A percentile compares a stretch with the other conserved stretches of the same genome.
Conservation (phyloP, 1,140 invertebrate species). For the Zelostemma sp. region DNA sequence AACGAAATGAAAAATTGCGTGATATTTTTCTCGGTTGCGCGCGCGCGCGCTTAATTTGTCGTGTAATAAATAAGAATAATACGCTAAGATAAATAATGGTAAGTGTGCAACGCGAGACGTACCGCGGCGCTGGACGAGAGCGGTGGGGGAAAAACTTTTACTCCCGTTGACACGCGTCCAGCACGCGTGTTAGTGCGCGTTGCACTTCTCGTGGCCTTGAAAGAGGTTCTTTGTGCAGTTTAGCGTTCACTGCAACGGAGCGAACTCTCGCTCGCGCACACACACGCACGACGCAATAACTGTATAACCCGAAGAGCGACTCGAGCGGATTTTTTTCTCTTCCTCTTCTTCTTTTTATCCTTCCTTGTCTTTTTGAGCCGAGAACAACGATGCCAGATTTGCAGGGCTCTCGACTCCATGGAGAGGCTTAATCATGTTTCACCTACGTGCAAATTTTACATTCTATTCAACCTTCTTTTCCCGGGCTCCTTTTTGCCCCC, state of each 20-base stretch:
- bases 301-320: slow-evolving; percentile 45
- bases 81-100: slow-evolving; percentile 46
- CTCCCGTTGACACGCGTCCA: slow-evolving; percentile 51
- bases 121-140: slow-evolving; percentile 34
- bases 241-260: slow-evolving; percentile 54
- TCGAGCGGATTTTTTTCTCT: slow-evolving; percentile 34
- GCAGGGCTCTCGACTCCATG: slow-evolving; percentile 17
- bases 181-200: slow-evolving; percentile 50
- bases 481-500: no score
- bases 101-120: slow-evolving; percentile 39
- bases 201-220: slow-evolving; percentile 64
- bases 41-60: neutral
- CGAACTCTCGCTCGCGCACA: slow-evolving; percentile 40
- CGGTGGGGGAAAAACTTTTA: slow-evolving; percentile 50
- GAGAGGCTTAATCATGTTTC: slow-evolving; percentile 39
- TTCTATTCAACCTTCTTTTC: slow-evolving; percentile 4
- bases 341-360: slow-evolving; percentile 20
- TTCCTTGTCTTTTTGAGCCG: slow-evolving; percentile 22
- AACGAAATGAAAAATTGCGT: no score
- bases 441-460: slow-evolving; percentile 35
- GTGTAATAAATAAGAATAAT: slow-evolving; percentile 32
- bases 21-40: no score
- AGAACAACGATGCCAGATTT: slow-evolving; percentile 30
- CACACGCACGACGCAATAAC: slow-evolving; percentile 49
- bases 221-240: slow-evolving; percentile 68